These are phyloP conservation scores for Vulpes vulpes DNA, from an alignment of 2,113 vertebrate species.

Conservation along the genomic window DNA sequence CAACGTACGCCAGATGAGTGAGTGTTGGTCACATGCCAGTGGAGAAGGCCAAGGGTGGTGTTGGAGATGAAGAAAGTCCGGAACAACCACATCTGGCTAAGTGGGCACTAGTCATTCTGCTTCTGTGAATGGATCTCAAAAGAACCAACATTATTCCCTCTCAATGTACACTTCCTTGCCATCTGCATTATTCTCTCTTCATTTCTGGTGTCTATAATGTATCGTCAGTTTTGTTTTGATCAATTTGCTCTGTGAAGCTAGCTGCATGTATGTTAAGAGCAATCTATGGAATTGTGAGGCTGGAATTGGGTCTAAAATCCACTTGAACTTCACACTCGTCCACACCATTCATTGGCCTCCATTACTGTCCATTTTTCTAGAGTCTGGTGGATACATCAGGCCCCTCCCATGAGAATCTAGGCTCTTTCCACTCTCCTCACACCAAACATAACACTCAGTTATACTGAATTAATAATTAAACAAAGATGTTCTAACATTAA, in stretches of 20 bases:
- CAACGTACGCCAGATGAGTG: too few species aligned
- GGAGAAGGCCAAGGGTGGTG: not conserved
- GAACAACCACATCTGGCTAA: not conserved
- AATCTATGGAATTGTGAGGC: not conserved
- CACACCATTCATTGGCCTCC: fast-evolving
- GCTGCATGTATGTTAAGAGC: not conserved
- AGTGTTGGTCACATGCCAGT: not conserved
- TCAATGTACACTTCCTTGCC: not conserved
- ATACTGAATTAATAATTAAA: not conserved
- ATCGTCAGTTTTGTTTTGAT: not conserved
- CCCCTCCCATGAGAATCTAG: not conserved
- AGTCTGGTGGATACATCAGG: not conserved
- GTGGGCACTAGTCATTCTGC: not conserved
- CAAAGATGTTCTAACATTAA: not conserved
- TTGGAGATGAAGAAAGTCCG: too few species aligned
- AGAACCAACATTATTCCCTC: not conserved
- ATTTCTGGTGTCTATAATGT: not conserved
- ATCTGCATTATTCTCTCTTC: not conserved
- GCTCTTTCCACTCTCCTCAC: not conserved
- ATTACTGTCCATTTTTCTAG: fast-evolving
- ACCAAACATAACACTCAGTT: not conserved
- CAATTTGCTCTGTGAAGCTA: not conserved
- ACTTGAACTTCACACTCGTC: not conserved
- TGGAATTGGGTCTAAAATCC: not conserved
- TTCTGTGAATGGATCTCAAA: not conserved